Evolutionary conservation across 1,140 invertebrate genomes (phyloP), one percentile per base, ranked within the genome.

Genomic region (Nasonia giraulti): DNA sequence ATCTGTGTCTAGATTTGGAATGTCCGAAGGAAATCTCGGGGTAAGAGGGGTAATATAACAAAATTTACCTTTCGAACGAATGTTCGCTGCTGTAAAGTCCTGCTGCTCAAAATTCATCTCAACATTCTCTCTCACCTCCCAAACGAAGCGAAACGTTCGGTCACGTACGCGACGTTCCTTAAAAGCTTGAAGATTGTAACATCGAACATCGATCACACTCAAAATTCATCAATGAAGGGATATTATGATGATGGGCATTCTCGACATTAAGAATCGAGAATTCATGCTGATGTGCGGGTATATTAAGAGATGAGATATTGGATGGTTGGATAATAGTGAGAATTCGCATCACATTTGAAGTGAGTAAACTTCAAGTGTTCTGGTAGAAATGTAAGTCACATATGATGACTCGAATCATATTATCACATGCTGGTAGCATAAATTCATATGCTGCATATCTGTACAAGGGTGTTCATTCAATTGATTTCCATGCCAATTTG

Each of bases 41-140:
- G 55, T 27, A 33, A 31, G 3, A 23, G 71, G 80, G 84, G 40
- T 66, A 82, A 81, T 77, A 23, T 37, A 85, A 81, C 79, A 76
- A 71, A 82, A 8, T 74, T 82, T 86, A 86, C 85, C 85, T 86
- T 79, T 74, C 10, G 84, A 85, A 81, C 74, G 20, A 68, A 47
- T 8, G 73, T 85, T 85, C 84, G 27, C 31, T 77, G 78, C 2
- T 80, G 79, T 40, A 50, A 44, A 85, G 44, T 81, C n/a, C 68
- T 66, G 68, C 37, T 78, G 55, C 33, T 44, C 31, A 50, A 55
- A 81, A 68, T 6, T 68, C 27, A 20, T 69, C 77, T 84, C 12
- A 14, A 55, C 27, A 71, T 31, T 27, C 11, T 62, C 50, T 62
- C 10, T 50, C 10, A 31, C 33, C 66, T 69, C 75, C 50, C n/a